These are phyloP conservation scores for Pseudomyrmex flavicornis DNA, from an alignment of 1,140 invertebrate genomes.

Conservation along the genomic window DNA sequence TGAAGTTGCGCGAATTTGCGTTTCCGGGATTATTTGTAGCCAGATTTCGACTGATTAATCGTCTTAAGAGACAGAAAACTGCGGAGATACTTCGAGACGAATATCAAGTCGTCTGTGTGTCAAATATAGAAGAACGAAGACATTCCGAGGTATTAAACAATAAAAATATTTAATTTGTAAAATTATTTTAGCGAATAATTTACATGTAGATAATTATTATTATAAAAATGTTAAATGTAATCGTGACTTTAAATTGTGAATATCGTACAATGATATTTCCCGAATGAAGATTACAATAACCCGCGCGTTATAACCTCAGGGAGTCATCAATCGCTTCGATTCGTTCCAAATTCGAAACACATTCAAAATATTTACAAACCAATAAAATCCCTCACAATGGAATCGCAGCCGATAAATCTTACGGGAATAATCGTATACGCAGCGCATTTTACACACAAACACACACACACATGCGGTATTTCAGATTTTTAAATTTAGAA, in stretches of 20 bases:
- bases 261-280: not conserved
- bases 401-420: conserved; percentile 33
- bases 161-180: not conserved
- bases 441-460: conserved; percentile 20
- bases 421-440: conserved; percentile 20
- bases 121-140: not conserved
- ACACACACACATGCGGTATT: not conserved
- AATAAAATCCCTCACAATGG: not conserved
- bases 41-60: conserved; percentile 58
- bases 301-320: conserved; percentile 28
- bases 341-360: conserved; percentile 28
- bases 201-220: not conserved
- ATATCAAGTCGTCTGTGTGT: not conserved
- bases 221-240: not conserved
- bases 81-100: conserved; percentile 43
- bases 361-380: conserved; percentile 66
- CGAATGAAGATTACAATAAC: no score
- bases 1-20: conserved; percentile 58
- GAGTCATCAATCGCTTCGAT: conserved; percentile 68
- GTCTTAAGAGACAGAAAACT: conserved; percentile 42
- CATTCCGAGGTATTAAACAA: not conserved
- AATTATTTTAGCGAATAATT: not conserved
- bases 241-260: not conserved
- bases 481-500: conserved; percentile 22
- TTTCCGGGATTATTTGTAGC: conserved; percentile 65